Evolutionary conservation across 2,888 invertebrate species (phyloP).

Genomic region (Cerastoderma edule): DNA sequence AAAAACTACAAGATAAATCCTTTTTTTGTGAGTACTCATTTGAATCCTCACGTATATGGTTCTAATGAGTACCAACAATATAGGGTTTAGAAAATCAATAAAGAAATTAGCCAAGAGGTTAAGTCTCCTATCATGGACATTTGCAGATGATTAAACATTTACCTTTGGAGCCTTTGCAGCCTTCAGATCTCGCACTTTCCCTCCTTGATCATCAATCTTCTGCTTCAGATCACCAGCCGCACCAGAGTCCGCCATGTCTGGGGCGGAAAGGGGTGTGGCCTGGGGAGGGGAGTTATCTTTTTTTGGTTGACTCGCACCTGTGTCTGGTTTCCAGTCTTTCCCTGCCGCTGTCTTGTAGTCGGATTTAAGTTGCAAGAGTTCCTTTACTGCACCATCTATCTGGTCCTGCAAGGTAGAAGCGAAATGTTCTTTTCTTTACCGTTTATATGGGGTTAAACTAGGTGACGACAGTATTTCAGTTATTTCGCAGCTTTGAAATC

Average conservation of each 20-base stretch:
- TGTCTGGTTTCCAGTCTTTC: constrained; percentile 87
- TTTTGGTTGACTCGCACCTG: constrained; percentile 1
- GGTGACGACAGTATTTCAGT: too few species aligned
- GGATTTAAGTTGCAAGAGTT: constrained; percentile 88
- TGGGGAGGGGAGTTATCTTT: constrained; percentile 27
- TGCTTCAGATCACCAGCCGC: constrained; percentile 64
- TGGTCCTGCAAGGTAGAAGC: constrained; percentile 67
- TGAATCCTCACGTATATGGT: too few species aligned
- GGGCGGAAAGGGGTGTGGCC: constrained; percentile 28
- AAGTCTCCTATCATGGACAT: too few species aligned
- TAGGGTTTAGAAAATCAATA: too few species aligned
- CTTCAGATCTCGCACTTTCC: constrained; percentile 90
- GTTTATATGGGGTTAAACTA: too few species aligned
- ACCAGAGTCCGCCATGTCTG: constrained; percentile 55
- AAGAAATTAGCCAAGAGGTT: too few species aligned
- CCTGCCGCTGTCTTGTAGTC: constrained; percentile 90
- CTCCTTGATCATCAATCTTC: constrained; percentile 86
- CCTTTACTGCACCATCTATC: constrained; percentile 86
- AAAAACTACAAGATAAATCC: too few species aligned
- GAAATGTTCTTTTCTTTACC: too few species aligned
- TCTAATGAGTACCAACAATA: too few species aligned
- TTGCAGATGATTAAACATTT: too few species aligned
- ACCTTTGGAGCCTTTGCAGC: constrained; percentile 88
- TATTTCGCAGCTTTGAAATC: too few species aligned
- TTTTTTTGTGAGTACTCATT: too few species aligned